Conservation (phyloP, 2,113 vertebrate genomes). For the Macaca mulatta region DNA sequence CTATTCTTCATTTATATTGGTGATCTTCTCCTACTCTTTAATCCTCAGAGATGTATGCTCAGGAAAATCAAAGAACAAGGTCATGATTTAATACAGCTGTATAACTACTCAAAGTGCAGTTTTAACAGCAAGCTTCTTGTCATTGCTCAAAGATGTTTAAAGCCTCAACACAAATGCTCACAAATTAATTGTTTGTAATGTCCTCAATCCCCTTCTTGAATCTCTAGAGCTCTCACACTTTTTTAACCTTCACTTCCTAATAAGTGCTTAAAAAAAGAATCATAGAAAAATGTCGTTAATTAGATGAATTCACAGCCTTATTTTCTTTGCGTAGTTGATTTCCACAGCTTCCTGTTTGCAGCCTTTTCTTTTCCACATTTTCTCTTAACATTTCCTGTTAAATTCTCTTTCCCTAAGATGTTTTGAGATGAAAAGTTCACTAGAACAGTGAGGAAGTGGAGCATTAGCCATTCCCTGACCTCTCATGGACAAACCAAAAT, state of each 20-base stretch:
- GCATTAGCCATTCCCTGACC: background rate
- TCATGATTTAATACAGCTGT: constrained; percentile 54
- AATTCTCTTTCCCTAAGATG: background rate
- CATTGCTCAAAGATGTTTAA: constrained; percentile 53
- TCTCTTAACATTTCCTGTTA: background rate
- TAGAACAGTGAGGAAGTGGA: background rate
- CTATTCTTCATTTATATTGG: background rate
- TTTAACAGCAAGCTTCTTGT: constrained; percentile 47
- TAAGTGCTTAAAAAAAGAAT: constrained; percentile 46
- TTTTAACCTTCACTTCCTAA: background rate
- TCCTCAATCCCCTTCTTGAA: constrained; percentile 48
- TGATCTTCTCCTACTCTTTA: constrained; percentile 35
- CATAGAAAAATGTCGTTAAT: background rate
- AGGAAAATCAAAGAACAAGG: constrained; percentile 19
- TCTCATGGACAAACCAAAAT: background rate
- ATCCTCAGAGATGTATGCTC: constrained; percentile 33
- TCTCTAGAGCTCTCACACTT: constrained; percentile 11
- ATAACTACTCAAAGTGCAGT: background rate
- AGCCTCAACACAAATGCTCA: constrained; percentile 47
- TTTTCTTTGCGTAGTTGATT: background rate
- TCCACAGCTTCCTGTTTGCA: background rate
- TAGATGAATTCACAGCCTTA: background rate
- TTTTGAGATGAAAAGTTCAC: background rate
- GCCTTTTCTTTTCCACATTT: background rate
- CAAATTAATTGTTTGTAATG: constrained; percentile 63